These are phyloP conservation scores for Accipiter virgatus DNA, from an alignment of 2,113 vertebrate genomes.

Conservation along the genomic window DNA sequence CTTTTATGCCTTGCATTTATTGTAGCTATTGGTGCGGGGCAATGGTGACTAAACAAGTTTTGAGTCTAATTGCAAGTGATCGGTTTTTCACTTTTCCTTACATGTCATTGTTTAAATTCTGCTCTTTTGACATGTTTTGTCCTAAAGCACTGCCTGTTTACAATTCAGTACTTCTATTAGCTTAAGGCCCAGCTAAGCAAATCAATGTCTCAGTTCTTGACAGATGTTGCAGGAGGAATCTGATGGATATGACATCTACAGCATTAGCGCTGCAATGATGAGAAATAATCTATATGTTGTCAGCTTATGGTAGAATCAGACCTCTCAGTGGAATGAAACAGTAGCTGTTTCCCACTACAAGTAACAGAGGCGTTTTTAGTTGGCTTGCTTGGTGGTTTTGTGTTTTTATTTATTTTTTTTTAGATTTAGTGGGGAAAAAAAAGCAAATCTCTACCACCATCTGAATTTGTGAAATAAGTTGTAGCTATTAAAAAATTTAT, in stretches of 20 bases:
- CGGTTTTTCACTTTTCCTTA: conserved; percentile 52
- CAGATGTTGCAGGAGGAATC: conserved; percentile 34
- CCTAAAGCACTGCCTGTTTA: conserved; percentile 58
- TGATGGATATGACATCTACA: conserved; percentile 52
- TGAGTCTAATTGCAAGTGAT: conserved; percentile 41
- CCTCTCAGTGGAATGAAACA: neutral
- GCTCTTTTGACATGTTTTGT: conserved; percentile 56
- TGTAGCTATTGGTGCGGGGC: neutral
- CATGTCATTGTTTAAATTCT: conserved; percentile 42
- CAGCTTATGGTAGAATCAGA: neutral
- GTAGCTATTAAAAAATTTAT: neutral
- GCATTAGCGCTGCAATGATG: neutral
- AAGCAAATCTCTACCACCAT: neutral
- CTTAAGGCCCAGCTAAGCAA: conserved; percentile 40
- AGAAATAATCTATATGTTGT: conserved; percentile 14
- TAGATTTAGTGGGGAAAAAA: neutral
- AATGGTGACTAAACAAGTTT: neutral
- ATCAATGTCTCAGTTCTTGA: conserved; percentile 54
- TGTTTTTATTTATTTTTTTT: neutral
- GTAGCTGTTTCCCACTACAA: neutral
- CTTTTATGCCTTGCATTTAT: neutral
- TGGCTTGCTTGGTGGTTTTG: neutral
- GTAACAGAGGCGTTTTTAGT: neutral
- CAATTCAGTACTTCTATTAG: conserved; percentile 48
- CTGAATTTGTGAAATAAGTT: neutral